A percentile compares a stretch with the other conserved stretches of the same genome.
phyloP scores from a whole-genome alignment of 53 echinoderm and acorn worm species.

The Zoroaster sp. region DNA sequence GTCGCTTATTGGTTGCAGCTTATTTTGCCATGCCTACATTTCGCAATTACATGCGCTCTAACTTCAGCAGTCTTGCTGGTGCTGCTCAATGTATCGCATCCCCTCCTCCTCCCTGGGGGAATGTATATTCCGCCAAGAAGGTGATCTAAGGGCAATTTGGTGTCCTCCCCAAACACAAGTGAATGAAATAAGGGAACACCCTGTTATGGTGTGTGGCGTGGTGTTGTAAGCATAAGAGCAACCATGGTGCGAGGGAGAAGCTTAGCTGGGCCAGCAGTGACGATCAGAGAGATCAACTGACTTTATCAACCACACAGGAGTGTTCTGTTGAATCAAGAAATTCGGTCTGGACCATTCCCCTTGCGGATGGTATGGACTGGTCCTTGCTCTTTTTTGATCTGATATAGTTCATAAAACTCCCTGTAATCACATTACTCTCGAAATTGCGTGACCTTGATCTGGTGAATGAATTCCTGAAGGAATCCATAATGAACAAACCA shows the following conservation, averaged over 20 bases:
- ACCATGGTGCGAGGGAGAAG: slow-evolving; percentile 20
- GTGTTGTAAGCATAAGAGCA: slow-evolving; percentile 51
- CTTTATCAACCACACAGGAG: slow-evolving; percentile 45
- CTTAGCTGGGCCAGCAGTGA: slow-evolving; percentile 37
- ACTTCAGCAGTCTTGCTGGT: neutral
- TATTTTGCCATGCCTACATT: too few relatives aligned
- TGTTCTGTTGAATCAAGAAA: slow-evolving; percentile 52
- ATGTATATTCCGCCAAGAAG: neutral
- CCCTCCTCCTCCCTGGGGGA: neutral
- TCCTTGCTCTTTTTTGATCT: slow-evolving; percentile 40
- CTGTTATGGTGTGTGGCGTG: neutral
- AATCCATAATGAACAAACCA: slow-evolving; percentile 47
- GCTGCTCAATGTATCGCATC: neutral
- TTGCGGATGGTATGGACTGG: slow-evolving; percentile 52
- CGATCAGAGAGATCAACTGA: slow-evolving; percentile 7
- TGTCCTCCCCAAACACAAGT: neutral
- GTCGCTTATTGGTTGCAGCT: too few relatives aligned
- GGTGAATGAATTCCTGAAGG: slow-evolving; percentile 34
- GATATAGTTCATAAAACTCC: slow-evolving; percentile 28
- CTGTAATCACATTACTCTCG: slow-evolving; percentile 25
- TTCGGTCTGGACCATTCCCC: slow-evolving; percentile 49
- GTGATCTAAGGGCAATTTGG: neutral
- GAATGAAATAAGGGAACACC: neutral
- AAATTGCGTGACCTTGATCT: slow-evolving; percentile 42
- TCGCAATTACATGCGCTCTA: too few relatives aligned